Base-by-base conservation (phyloP, 1,140 invertebrate genomes). In the Drosophila funebris region DNA sequence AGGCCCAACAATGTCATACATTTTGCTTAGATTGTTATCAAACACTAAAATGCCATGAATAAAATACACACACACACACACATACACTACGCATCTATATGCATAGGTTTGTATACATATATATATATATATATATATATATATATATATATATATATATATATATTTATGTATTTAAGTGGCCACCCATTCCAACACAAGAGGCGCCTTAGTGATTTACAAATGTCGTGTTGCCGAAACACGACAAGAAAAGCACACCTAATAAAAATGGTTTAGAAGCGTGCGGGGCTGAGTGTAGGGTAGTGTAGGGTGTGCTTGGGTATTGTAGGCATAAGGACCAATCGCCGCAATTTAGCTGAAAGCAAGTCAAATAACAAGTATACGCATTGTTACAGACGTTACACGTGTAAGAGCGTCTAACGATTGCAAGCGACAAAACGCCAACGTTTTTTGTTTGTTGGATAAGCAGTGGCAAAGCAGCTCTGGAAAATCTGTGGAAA, bases 21-120 rank as follows among this genome's bases (percentile, higher is more conserved):
- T 87, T 85, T 85, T 87, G 82, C 76, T 87, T 72, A 87, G 82
- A 85, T 85, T 85, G 62, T 81, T 85, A 85, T 85, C 82, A 85
- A 85, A 87, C 66, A 69, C 82, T 78, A 82, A 85, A 85, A 81
- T 69, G 68, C 75, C 82, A 78, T 87, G 82, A 87, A 85, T 87
- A 85, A 87, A 76, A 72, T 20, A 66, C 68, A 69, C 9, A 48
- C 11, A 16, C 16, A 20, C 11, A 37, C 6, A 11, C 16, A 39
- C 22, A 63, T 22, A 29, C 22, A 41, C 31, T 37, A 27, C 13
- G 20, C 33, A 48, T 48, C 60, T 61, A 73, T 73, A 44, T 41
- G 62, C 36, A 13, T 14, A 14, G 29, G 5, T 39, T 27, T 69
- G 37, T 61, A 33, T 16, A 33, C 36, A 27, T n/a, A n/a, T 46